Base-by-base conservation (phyloP, 2,888 invertebrate genomes). In the Linnaemya vulpina region DNA sequence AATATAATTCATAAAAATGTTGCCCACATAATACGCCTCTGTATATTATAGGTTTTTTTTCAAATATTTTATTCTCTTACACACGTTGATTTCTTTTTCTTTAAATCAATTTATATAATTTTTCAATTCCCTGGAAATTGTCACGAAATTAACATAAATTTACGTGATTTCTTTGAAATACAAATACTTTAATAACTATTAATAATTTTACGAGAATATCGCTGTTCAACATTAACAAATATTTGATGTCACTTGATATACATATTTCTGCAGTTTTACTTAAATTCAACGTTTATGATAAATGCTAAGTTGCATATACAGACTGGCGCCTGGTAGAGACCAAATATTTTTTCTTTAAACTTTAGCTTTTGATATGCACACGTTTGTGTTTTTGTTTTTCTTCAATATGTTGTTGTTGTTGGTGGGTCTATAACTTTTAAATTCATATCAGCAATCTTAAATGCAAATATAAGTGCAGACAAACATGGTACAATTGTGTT, bases 111-210 rank as follows among this genome's bases (percentile, higher is more conserved):
- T 22, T 9, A n/a, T 38, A 0, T 49, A 3, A 25, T 62, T 35
- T 35, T 55, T 46, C 30, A 75, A 76, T 85, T 85, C 78, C 70
- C 43, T 74, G 70, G 53, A 85, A 85, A 85, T 75, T 75, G 75
- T 75, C 65, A 78, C 63, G 75, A 85, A 71, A 85, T 85, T 85
- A 75, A 25, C 81, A 85, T 85, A 81, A 85, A 65, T 85, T 85
- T 82, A 85, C 81, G 82, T 85, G 85, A 78, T 85, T 82, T 80
- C 58, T 78, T 60, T 20, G 17, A 38, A 49, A 38, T 62, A 35
- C 35, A 63, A 70, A 49, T 35, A 71, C 60, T 35, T 73, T 68
- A 77, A 53, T 81, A 68, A 53, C 30, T 35, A 74, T 77, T 75
- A 58, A 68, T 71, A 63, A 60, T 67, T 71, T 76, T 53, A 43